Base-by-base conservation (phyloP, 2,888 invertebrate genomes). In the Sipha maydis region DNA sequence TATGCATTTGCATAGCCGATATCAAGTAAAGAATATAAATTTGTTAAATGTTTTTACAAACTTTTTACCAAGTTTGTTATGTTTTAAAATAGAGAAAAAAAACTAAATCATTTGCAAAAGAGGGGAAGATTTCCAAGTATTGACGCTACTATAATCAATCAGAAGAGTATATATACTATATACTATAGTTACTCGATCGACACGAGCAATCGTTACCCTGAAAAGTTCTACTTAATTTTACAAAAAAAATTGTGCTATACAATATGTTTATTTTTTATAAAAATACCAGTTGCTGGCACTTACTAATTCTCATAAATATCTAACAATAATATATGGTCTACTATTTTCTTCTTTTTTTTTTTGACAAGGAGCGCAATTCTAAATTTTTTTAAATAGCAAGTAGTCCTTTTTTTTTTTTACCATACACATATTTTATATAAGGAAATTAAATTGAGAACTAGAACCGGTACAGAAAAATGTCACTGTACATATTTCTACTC, bases 391-490 rank as follows among this genome's bases (percentile, higher is more conserved):
- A 67, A 38, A 80, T 80, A 28, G 31, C 28, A 76, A 25, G n/a
- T 76, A 1, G 5, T 67, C 1, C 31, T 71, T 71, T 71, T 71
- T 34, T 31, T 61, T 82, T 71, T 48, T 69, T 71, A 21, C 28
- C 3, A 19, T 19, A 82, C 41, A 31, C 8, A 17, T 7, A 14
- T 69, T 41, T 82, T 28, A 28, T 28, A 48, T 28, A 21, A 71
- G 14, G 31, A 71, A 17, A 80, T 34, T 67, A 38, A 41, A 80
- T 41, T 19, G 41, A 67, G 38, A 67, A 80, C 80, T n/a, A 67
- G 28, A 83, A 83, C 71, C 71, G 71, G 83, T 71, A 83, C 31
- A 14, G 25, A 83, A 48, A 83, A 73, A 83, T 83, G 48, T 83
- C 71, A 31, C 54, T 34, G 71, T 83, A 83, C 54, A 31, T 1